Base-by-base conservation (phyloP, 1,140 invertebrate species). In the Neotoxoptera formosana region DNA sequence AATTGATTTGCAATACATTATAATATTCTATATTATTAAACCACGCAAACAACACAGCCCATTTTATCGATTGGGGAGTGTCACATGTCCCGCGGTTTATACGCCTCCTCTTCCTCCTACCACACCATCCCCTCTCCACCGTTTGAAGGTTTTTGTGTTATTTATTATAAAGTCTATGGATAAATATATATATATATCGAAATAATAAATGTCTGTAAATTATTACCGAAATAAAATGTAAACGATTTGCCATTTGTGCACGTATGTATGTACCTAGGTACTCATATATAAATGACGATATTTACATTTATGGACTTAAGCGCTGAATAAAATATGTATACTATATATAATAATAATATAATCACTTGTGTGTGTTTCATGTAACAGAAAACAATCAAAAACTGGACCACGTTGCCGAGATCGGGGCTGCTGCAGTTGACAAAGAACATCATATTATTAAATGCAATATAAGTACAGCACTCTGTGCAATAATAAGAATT, bases 211-310 rank as follows among this genome's bases (percentile, higher is more conserved):
- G 41, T 30, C 14, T 86, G 7, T 86, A 86, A 47, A 86, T 86
- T 86, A 86, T 86, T 86, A 47, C 30, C 45, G 30, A 86, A 86
- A 86, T 86, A 86, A 47, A 86, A 86, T 47, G 17, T 86, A n/a
- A 86, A 30, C 25, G 14, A 86, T 86, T 86, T 86, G 45, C 84
- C 83, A 45, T 45, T 86, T 14, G 25, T 47, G 23, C 3, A 11
- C 30, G 30, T 76, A 25, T 41, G 30, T 76, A 25, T 41, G 36
- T 81, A 81, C 6, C 2, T 53, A 23, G 21, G 7, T 53, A 53
- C 21, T 17, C 17, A 51, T 51, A 51, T 20, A 41, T 7, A 84
- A 20, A 25, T 9, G 9, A 45, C 36, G 30, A 86, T 86, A 47
- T 47, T 86, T 86, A 86, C 47, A 47, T 86, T 86, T 86, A 86